Evolutionary conservation across 2,888 invertebrate species (phyloP), one percentile per base, ranked within the genome.

Genomic region (Platycheirus rosarum): DNA sequence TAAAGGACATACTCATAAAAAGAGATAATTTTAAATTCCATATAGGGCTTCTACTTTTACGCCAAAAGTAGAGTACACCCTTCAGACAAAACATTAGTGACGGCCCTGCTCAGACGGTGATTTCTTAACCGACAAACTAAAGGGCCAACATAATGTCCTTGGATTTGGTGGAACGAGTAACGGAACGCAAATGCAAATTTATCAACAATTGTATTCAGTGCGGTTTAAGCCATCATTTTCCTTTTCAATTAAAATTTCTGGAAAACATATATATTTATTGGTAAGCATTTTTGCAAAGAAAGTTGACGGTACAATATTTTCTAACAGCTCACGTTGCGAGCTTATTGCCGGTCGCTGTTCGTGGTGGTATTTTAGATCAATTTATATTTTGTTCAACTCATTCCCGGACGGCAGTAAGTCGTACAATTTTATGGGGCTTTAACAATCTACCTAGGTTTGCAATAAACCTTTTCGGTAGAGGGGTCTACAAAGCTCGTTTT

Each of bases 371-470:
- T 73, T 60, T 13, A 51, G 66, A 66, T 66, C 53, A 55, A 79
- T 74, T 74, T 79, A 23, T 68, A 48, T 76, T 76, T 57, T 51
- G 35, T 69, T 69, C 60, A 44, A 75, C 62, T 69, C 53, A 62
- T 62, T 57, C 37, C 73, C 51, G n/a, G 46, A 16, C 60, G 60
- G 68, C 60, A 73, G 60, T 78, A 46, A 20, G 66, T 60, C 53
- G 60, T 79, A 62, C 62, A 35, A 63, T 74, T 79, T 79, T 74
- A 79, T 74, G 60, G n/a, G 35, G 60, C n/a, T 48, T 68, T 73
- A 66, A 53, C 11, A 23, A n/a, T 13, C 37, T 40, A 51, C 51
- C 23, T n/a, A 40, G 23, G 37, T 40, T 77, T 46, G 65, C 53
- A 78, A 73, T 73, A 78, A 78, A 73, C 66, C 66, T 51, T 42